phyloP scores from a whole-genome alignment of 2,113 vertebrate species.

The Larimichthys crocea region DNA sequence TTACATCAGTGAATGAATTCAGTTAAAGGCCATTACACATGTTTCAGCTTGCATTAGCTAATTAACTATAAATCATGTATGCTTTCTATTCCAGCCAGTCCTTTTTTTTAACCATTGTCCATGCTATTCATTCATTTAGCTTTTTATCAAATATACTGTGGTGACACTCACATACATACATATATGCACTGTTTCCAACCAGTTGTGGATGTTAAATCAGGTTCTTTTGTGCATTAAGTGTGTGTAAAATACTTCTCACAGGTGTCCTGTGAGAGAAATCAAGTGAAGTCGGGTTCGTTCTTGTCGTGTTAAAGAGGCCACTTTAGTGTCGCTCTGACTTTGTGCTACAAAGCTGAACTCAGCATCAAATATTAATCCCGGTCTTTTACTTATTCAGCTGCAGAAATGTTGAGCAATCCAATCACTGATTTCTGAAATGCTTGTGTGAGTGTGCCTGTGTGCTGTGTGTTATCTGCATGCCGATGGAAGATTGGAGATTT shows the following conservation, averaged over 20 bases:
- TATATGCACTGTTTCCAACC: background rate
- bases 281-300: background rate
- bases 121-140: background rate
- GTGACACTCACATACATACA: background rate
- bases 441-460: background rate
- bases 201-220: background rate
- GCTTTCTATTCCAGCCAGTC: background rate
- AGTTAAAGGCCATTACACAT: background rate
- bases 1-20: conserved; percentile 1
- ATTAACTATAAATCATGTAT: background rate
- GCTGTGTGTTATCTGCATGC: background rate
- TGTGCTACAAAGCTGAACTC: background rate
- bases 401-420: background rate
- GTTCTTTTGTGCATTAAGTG: background rate
- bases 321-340: background rate
- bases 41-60: background rate
- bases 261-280: background rate
- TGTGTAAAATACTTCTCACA: no score
- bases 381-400: background rate
- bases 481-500: background rate
- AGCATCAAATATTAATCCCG: background rate
- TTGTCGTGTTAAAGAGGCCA: background rate
- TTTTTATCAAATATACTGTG: background rate
- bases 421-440: background rate
- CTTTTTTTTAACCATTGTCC: background rate